Evolutionary conservation across 2,888 invertebrate species (phyloP).

Genomic region (Cheilosia impressa): DNA sequence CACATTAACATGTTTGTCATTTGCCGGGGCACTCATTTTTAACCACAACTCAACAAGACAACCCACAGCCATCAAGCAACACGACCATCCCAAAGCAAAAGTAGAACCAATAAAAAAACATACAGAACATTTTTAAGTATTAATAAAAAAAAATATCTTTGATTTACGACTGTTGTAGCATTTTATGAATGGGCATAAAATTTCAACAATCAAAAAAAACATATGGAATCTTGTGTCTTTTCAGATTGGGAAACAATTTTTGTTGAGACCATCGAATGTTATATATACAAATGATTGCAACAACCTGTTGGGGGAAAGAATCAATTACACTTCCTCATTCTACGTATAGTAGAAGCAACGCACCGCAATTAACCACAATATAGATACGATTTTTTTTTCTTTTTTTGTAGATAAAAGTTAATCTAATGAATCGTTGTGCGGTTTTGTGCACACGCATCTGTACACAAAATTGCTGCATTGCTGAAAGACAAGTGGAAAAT

Average conservation of each 20-base stretch:
- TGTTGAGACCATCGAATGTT: not conserved
- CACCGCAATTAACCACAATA: slow-evolving; percentile 26
- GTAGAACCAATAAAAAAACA: slow-evolving; percentile 67
- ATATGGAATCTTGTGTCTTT: not conserved
- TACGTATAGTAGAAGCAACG: not conserved
- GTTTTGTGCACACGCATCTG: slow-evolving; percentile 71
- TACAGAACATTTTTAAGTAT: slow-evolving; percentile 58
- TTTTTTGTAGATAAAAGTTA: slow-evolving; percentile 41
- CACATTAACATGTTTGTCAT: slow-evolving; percentile 73
- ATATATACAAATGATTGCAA: slow-evolving; percentile 1
- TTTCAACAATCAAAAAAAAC: slow-evolving; percentile 15
- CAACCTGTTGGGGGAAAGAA: slow-evolving; percentile 55
- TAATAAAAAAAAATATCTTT: slow-evolving; percentile 64
- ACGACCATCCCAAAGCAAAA: slow-evolving; percentile 48
- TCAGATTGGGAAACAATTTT: not conserved
- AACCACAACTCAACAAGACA: slow-evolving; percentile 75
- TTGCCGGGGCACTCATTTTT: slow-evolving; percentile 58
- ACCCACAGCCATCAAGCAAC: slow-evolving; percentile 57
- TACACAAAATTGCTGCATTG: slow-evolving; percentile 61
- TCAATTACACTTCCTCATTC: slow-evolving; percentile 61
- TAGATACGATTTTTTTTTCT: slow-evolving; percentile 5
- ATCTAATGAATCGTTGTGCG: slow-evolving; percentile 68
- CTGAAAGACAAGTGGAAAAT: slow-evolving; percentile 19
- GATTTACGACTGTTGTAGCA: slow-evolving; percentile 68
- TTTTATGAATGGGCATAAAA: slow-evolving; percentile 74